Base-by-base conservation (phyloP, 1,140 invertebrate genomes). In the Thaumatotibia leucotreta region DNA sequence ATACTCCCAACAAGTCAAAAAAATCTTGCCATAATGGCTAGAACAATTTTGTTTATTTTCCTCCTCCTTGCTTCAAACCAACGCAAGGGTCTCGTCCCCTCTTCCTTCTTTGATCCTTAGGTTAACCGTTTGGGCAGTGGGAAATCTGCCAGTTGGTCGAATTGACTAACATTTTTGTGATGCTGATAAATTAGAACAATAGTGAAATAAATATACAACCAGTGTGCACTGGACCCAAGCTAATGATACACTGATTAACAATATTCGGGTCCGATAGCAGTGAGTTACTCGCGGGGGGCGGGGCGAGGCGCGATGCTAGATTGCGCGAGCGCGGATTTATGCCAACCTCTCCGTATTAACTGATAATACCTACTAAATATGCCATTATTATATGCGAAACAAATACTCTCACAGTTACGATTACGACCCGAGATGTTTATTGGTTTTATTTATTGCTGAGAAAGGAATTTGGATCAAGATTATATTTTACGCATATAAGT, bases 191-290 rank as follows among this genome's bases (percentile, higher is more conserved):
- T 20, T 45, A 45, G 39, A 45, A 45, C 39, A 45, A 45, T 45
- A 20, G 39, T 45, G n/a, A n/a, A n/a, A n/a, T 45, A 45, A 45
- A 45, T 63, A 67, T 68, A 33, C 76, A 49, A 17, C 35, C 73
- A 76, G 78, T 86, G 81, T 85, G 77, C 20, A 27, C 65, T 65
- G 62, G 49, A 45, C 69, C 54, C 68, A 70, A 80, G 76, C 80
- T 89, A 89, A 89, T 89, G 84, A 88, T 89, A 80, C 84, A 80
- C 83, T 89, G 87, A 89, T 89, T 89, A 89, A 87, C 84, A 89
- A 89, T 88, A 89, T 89, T 89, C 83, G 87, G 86, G 76, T 76
- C 62, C 83, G 87, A 89, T 89, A 89, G 79, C 79, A 79, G 82
- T 87, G 85, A 85, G 81, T 87, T 88, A 88, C 84, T 81, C 67